Evolutionary conservation across 2,888 invertebrate species (phyloP), one percentile per base, ranked within the genome.

Genomic region (Patella caerulea): DNA sequence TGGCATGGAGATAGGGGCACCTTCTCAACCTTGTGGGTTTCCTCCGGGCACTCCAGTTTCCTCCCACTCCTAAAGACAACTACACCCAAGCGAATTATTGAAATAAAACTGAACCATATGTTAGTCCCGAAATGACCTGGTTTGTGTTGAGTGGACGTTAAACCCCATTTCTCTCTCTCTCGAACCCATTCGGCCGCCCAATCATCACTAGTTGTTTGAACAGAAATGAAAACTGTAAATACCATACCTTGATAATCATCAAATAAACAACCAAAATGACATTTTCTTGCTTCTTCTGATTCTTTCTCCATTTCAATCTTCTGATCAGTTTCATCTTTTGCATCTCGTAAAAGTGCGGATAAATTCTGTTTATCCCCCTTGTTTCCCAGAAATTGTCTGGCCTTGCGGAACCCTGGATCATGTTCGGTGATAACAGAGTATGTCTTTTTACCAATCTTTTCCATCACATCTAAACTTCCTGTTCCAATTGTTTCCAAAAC

Each of bases 381-480:
- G 14, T 87, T 86, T 71, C 83, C 84, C 4, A 96, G 93, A 86
- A 95, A 93, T 65, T 95, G 92, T 88, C 95, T 95, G 87, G 96
- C 96, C 65, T 84, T 85, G 84, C 95, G 95, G 19, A 97, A 92
- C 0, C 97, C 96, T 0, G 97, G 97, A 92, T 98, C 97, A 53
- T 97, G 97, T 79, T 98, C 97, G 90, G 97, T 97, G 1, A 98
- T 92, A 0, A 96, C 96, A 89, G 96, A 95, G 95, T 97, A 97
- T 0, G 98, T 98, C 91, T 97, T 97, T 91, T 97, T 97, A 11
- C 98, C 98, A 83, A 98, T 96, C 0, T 95, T 95, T 92, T 98
- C 98, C 72, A 98, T 92, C 0, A 97, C 97, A 89, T 96, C 97
- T 45, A 93, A 83, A 72, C 92, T 88, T 19, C 92, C 91, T 53